Base-by-base conservation (phyloP, 2,888 invertebrate genomes). In the Acleris emargana region DNA sequence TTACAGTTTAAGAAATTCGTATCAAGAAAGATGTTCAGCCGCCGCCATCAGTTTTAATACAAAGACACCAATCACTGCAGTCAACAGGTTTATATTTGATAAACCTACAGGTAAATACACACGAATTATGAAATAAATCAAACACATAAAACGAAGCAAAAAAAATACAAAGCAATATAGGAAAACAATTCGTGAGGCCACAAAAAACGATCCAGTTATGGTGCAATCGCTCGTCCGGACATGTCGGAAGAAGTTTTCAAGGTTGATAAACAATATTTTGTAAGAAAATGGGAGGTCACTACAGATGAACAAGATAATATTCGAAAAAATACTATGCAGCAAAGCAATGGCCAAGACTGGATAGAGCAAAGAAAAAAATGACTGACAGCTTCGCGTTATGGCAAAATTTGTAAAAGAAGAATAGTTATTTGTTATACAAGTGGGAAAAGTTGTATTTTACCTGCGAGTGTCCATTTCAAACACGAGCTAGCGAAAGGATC, bases 41-140 rank as follows among this genome's bases (percentile, higher is more conserved):
- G 77, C 83, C 6, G 77, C 72, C 9, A 62, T 82, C 16, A 73
- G 75, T 16, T 80, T 75, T 64, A 81, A 82, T 38, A 64, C 42
- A 0, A 52, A 71, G 64, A 32, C 55, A 17, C 61, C 67, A 22
- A 11, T 72, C 18, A 69, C 64, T n/a, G 47, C 55, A 0, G 9
- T 73, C 1, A 69, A 72, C 58, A 73, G 69, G n/a, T n/a, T n/a
- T n/a, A n/a, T n/a, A n/a, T n/a, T n/a, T n/a, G n/a, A n/a, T n/a
- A n/a, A n/a, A n/a, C n/a, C n/a, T n/a, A n/a, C n/a, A n/a, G n/a
- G n/a, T n/a, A n/a, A n/a, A n/a, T n/a, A n/a, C n/a, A n/a, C n/a
- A n/a, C n/a, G n/a, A n/a, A n/a, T n/a, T n/a, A n/a, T n/a, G n/a
- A n/a, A n/a, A n/a, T n/a, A n/a, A n/a, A n/a, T n/a, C n/a, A n/a